These are phyloP conservation scores for Trachemys scripta DNA, from an alignment of 2,113 vertebrate species.

Conservation along the genomic window DNA sequence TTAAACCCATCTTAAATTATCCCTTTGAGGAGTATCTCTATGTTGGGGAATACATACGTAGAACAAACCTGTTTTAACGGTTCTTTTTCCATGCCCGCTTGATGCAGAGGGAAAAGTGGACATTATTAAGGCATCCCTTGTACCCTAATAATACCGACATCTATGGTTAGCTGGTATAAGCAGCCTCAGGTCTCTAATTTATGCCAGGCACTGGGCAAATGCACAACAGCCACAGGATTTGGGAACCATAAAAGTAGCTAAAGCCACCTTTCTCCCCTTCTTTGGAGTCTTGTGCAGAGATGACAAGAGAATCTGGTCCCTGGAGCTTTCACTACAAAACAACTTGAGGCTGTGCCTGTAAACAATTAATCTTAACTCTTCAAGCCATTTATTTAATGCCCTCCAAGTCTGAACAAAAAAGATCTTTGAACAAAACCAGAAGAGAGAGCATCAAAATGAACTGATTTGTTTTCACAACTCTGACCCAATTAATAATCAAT, in stretches of 20 bases:
- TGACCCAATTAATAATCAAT: conserved; percentile 10
- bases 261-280: rapidly evolving
- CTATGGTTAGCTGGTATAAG: background rate
- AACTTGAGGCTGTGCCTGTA: background rate
- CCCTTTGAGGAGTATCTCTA: background rate
- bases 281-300: rapidly evolving
- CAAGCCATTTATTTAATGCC: rapidly evolving
- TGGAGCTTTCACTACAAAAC: background rate
- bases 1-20: background rate
- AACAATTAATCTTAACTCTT: background rate
- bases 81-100: background rate
- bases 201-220: background rate
- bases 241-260: rapidly evolving
- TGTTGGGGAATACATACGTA: background rate
- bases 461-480: background rate
- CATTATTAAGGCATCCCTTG: background rate
- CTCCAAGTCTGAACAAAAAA: background rate
- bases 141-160: rapidly evolving
- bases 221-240: rapidly evolving
- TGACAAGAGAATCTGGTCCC: background rate
- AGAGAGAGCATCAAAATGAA: background rate
- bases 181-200: rapidly evolving
- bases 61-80: background rate
- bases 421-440: background rate
- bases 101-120: background rate